phyloP scores from a whole-genome alignment of 2,113 vertebrate species.

The Pseudois nayaur region DNA sequence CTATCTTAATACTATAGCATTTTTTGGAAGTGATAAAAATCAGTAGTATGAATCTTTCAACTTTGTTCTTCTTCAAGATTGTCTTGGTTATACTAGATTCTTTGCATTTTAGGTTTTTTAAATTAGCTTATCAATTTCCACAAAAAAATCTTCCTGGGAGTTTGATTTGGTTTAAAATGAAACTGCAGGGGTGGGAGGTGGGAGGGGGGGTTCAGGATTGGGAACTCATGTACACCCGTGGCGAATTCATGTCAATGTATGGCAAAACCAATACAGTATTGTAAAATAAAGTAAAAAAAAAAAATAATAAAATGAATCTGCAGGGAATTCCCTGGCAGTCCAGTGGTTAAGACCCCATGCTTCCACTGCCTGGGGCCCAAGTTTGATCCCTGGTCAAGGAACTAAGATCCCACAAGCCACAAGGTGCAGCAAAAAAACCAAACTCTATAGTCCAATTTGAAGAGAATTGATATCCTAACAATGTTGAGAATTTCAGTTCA shows the following conservation, averaged over 20 bases:
- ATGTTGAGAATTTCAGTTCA: neutral
- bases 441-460: neutral
- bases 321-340: neutral
- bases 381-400: neutral
- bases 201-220: too few relatives aligned
- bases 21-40: neutral
- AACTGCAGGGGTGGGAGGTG: neutral
- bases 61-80: neutral
- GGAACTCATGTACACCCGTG: too few relatives aligned
- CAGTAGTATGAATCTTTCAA: neutral
- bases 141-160: neutral
- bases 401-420: neutral
- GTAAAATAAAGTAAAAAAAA: too few relatives aligned
- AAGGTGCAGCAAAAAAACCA: neutral
- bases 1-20: neutral
- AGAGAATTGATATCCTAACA: neutral
- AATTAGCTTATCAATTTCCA: neutral
- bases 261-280: too few relatives aligned
- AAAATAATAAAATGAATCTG: neutral
- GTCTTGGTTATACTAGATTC: neutral
- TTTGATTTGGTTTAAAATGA: neutral
- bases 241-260: too few relatives aligned
- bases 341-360: neutral
- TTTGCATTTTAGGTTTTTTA: neutral
- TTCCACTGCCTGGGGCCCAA: neutral